Base-by-base conservation (phyloP, 2,113 vertebrate genomes). In the Poeciliopsis retropinna region DNA sequence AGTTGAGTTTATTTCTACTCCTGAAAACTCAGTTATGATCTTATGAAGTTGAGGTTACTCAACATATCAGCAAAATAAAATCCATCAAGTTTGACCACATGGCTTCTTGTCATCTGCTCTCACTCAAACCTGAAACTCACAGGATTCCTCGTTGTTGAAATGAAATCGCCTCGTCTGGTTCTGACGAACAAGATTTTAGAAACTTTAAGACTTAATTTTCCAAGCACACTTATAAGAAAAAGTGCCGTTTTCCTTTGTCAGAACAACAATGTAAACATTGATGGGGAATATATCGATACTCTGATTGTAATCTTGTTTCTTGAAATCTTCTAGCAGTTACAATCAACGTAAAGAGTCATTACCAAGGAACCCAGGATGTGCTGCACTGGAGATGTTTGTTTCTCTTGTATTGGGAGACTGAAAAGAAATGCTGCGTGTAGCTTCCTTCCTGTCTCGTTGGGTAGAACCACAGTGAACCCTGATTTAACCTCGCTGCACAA, bases 391-490 rank as follows among this genome's bases (percentile, higher is more conserved):
- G 22, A 77, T 30, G 68, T 75, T 70, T 80, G 77, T 80, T 87
- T 90, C 76, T 75, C 71, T 84, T 27, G 74, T 85, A 88, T 82
- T 68, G 67, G 84, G 77, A 88, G 83, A 64, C 65, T 82, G 80
- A 79, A 73, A 72, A 82, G 72, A 86, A 73, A 87, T 81, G 78
- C 85, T 82, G 72, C 13, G n/a, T 73, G 83, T n/a, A 27, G 73
- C 89, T 90, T 92, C 88, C 91, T 94, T 92, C 89, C 91, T 90
- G 85, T 86, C 69, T 32, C 10, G 5, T 71, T 94, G 90, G 92
- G 94, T 91, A 90, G 94, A 96, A 76, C 93, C 93, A 93, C 95
- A 95, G 84, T 54, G 1, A 75, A 86, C 80, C 64, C n/a, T 73
- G 78, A 82, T 87, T 80, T 79, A 68, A 81, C 75, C 41, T 86